phyloP scores from a whole-genome alignment of 2,113 vertebrate genomes.

The Ciconia maguari region DNA sequence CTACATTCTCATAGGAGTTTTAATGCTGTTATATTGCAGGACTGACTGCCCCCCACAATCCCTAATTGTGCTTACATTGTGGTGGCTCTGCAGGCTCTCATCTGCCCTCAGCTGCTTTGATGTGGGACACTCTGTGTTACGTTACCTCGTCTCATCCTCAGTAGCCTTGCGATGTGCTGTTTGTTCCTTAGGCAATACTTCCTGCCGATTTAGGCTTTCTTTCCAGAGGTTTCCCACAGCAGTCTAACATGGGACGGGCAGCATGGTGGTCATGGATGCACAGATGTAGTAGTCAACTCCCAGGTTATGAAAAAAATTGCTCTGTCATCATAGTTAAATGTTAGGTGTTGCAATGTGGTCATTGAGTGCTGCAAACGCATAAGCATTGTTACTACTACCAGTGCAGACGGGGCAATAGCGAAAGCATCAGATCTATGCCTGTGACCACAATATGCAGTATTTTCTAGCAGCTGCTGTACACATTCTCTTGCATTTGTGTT shows the following conservation, averaged over 20 bases:
- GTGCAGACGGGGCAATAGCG: not conserved
- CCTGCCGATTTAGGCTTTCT: not conserved
- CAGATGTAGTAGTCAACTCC: not conserved
- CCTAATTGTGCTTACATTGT: not conserved
- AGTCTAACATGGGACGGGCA: accelerated
- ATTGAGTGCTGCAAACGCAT: not conserved
- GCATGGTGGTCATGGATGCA: not conserved
- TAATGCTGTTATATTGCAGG: not conserved
- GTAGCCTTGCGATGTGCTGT: not conserved
- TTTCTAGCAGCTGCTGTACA: not conserved
- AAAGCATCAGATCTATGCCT: not conserved
- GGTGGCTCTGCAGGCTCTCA: not conserved
- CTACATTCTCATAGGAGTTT: not conserved
- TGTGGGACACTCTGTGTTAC: not conserved
- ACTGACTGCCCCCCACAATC: not conserved
- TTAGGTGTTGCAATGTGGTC: not conserved
- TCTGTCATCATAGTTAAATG: not conserved
- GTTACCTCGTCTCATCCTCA: accelerated
- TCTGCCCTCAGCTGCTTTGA: not conserved
- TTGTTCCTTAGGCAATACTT: not conserved
- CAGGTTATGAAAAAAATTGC: not conserved
- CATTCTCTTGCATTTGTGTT: not conserved
- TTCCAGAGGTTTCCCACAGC: not conserved
- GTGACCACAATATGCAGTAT: not conserved
- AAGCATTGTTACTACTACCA: not conserved